A percentile compares a stretch with the other conserved stretches of the same genome.
Conservation (phyloP, 2,888 invertebrate genomes). For the Zelleria hepariella region DNA sequence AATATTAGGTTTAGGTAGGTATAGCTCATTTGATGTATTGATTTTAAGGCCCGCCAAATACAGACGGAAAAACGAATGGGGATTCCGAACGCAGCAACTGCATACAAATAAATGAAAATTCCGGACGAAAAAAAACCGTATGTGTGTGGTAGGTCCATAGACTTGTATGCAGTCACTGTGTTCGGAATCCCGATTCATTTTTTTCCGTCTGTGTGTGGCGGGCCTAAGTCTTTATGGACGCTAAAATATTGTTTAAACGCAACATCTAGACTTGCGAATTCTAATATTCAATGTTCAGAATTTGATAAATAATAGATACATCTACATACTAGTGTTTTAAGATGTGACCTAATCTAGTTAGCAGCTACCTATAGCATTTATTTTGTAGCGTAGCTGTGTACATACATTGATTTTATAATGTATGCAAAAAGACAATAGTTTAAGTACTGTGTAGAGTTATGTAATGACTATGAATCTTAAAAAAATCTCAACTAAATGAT, state of each 20-base stretch:
- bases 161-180: too few relatives aligned
- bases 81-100: too few relatives aligned
- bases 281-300: background rate
- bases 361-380: background rate
- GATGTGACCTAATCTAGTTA: background rate
- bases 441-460: background rate
- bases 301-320: background rate
- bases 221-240: constrained; percentile 11
- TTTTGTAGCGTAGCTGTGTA: background rate
- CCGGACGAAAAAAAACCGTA: too few relatives aligned
- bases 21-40: too few relatives aligned
- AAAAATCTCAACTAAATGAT: background rate
- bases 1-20: too few relatives aligned
- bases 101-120: too few relatives aligned
- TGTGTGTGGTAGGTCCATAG: too few relatives aligned
- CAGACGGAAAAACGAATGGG: too few relatives aligned
- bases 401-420: background rate
- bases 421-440: background rate
- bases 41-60: too few relatives aligned
- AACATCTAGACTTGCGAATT: background rate
- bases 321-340: background rate
- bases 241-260: background rate
- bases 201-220: too few relatives aligned
- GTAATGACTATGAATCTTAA: background rate
- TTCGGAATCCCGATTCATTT: too few relatives aligned